Evolutionary conservation across 53 echinoderm and acorn worm genomes (phyloP).

Genomic region (Holothuria scabra): DNA sequence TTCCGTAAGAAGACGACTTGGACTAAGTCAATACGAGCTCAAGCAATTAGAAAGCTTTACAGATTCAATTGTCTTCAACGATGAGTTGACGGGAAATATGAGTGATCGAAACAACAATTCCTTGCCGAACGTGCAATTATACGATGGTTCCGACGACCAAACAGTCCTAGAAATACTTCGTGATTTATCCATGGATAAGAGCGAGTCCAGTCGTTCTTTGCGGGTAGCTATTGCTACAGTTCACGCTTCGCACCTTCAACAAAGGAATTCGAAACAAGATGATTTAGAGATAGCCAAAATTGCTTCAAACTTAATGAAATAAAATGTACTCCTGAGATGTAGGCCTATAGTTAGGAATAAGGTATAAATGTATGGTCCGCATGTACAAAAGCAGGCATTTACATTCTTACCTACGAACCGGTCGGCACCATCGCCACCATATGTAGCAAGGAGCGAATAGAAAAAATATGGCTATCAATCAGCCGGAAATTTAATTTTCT

Average conservation of each 20-base stretch:
- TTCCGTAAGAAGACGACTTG: constrained; percentile 32
- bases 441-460: too few species aligned
- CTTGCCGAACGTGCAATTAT: not conserved
- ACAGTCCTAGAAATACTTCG: not conserved
- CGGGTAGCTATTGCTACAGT: constrained; percentile 41
- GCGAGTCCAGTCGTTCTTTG: constrained; percentile 15
- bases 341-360: too few species aligned
- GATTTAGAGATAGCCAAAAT: not conserved
- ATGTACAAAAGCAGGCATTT: too few species aligned
- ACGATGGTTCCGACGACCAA: not conserved
- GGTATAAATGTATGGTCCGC: too few species aligned
- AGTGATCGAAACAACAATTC: not conserved
- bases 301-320: too few species aligned
- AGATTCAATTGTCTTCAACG: not conserved
- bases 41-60: constrained; percentile 1
- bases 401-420: too few species aligned
- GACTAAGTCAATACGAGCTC: constrained; percentile 15
- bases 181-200: constrained; percentile 13
- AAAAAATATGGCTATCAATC: too few species aligned
- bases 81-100: not conserved
- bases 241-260: not conserved
- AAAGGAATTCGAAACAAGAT: not conserved
- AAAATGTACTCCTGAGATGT: too few species aligned
- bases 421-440: too few species aligned
- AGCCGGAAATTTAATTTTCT: too few species aligned